A percentile compares a stretch with the other conserved stretches of the same genome.
These are phyloP conservation scores for Drosophila ercepeae DNA, from an alignment of 1,140 invertebrate genomes.

Conservation along the genomic window DNA sequence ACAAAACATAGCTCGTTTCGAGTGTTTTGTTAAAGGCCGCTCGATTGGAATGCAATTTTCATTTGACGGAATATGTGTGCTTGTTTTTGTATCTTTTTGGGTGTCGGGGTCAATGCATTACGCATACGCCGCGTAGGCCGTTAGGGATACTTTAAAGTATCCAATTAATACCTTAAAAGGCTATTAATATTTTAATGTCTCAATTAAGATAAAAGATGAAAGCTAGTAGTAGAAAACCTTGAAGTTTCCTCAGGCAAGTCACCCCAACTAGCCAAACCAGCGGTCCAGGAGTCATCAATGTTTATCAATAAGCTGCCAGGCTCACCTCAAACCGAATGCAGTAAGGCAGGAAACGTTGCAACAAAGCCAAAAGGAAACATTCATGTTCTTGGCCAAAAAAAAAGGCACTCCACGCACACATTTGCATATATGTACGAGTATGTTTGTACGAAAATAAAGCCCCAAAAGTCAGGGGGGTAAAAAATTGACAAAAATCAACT, in stretches of 20 bases:
- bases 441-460: constrained; percentile 56
- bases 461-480: constrained; percentile 54
- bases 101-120: constrained; percentile 34
- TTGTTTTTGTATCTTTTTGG: background rate
- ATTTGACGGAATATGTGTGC: constrained; percentile 3
- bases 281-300: constrained; percentile 31
- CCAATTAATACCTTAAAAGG: background rate
- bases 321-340: constrained; percentile 54
- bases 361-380: constrained; percentile 15
- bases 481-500: constrained; percentile 81
- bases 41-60: constrained; percentile 76
- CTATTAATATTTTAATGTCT: background rate
- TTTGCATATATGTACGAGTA: constrained; percentile 14
- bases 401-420: constrained; percentile 34
- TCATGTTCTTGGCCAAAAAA: constrained; percentile 19
- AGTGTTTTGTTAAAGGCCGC: constrained; percentile 57
- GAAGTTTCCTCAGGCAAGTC: no score
- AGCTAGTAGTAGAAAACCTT: no score
- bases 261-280: background rate
- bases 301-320: constrained; percentile 79
- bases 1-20: constrained; percentile 53
- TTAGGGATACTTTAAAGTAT: constrained; percentile 33
- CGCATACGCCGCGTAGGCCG: constrained; percentile 27
- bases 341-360: constrained; percentile 17
- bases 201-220: no score